These are phyloP conservation scores for Cheumatopsyche charites DNA, from an alignment of 1,140 invertebrate genomes.

Conservation along the genomic window DNA sequence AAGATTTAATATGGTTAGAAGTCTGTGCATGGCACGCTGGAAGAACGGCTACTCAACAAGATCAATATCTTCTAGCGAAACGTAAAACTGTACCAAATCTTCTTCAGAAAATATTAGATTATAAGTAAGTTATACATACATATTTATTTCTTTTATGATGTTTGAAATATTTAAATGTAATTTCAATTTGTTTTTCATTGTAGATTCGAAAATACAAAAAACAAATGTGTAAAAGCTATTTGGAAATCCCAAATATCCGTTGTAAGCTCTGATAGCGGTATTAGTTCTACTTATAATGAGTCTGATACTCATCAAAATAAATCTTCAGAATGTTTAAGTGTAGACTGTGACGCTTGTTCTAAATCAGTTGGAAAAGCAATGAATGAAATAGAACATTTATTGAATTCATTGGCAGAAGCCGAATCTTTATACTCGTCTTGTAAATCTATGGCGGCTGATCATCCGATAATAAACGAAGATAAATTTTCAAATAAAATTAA, in stretches of 20 bases:
- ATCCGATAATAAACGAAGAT: conserved; percentile 64
- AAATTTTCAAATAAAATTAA: conserved; percentile 53
- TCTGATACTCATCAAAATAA: neutral
- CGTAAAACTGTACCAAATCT: conserved; percentile 72
- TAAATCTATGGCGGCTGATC: conserved; percentile 75
- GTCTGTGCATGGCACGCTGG: conserved; percentile 82
- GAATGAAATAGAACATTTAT: conserved; percentile 71
- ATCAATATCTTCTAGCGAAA: conserved; percentile 75
- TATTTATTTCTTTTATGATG: conserved; percentile 2
- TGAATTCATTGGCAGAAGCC: conserved; percentile 76
- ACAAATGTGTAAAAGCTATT: conserved; percentile 51
- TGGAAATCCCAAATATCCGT: conserved; percentile 41
- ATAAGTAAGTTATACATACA: conserved; percentile 60
- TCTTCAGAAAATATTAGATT: conserved; percentile 77
- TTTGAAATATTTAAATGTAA: neutral
- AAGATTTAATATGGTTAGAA: conserved; percentile 90
- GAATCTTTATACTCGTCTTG: conserved; percentile 84
- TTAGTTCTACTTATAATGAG: conserved; percentile 8
- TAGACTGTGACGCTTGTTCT: conserved; percentile 73
- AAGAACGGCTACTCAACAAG: conserved; percentile 73
- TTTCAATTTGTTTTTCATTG: neutral
- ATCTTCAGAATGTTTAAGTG: conserved; percentile 67
- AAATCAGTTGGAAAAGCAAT: conserved; percentile 74
- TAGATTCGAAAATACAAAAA: conserved; percentile 46
- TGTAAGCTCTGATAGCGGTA: conserved; percentile 39